Conservation (phyloP, 1,140 invertebrate genomes). For the Drosophila repleta region DNA sequence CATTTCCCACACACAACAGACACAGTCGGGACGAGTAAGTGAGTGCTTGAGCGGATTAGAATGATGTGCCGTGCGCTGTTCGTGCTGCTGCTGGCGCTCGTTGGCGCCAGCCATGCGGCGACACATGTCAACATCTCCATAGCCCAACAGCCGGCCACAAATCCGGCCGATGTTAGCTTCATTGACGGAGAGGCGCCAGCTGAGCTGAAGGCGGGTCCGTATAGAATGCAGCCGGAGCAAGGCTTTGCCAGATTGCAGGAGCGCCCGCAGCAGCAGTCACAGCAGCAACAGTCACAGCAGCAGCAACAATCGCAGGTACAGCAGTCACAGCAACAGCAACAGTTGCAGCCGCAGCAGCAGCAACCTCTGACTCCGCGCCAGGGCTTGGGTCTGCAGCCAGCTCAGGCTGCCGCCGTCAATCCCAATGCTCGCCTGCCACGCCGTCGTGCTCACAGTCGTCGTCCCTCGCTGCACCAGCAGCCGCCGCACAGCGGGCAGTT, state of each 20-base stretch:
- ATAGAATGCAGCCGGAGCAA: constrained; percentile 34
- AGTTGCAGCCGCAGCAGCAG: constrained; percentile 25
- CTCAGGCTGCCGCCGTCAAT: constrained; percentile 3
- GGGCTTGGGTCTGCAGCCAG: constrained; percentile 57
- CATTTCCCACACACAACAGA: constrained; percentile 16
- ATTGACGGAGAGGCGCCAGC: constrained; percentile 69
- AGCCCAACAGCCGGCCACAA: constrained; percentile 70
- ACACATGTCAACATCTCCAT: constrained; percentile 82
- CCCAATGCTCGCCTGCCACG: constrained; percentile 49
- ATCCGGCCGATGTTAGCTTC: constrained; percentile 75
- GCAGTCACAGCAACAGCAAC: not conserved
- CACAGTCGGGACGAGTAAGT: not conserved
- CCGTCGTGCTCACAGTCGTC: constrained; percentile 52
- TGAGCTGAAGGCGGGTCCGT: constrained; percentile 68
- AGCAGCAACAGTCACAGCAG: constrained; percentile 7
- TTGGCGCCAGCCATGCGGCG: constrained; percentile 51
- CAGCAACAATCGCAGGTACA: constrained; percentile 32
- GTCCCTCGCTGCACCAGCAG: constrained; percentile 57
- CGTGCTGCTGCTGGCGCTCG: constrained; percentile 50
- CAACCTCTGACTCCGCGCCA: constrained; percentile 49
- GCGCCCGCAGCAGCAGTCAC: constrained; percentile 42
- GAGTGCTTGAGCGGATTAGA: constrained; percentile 1
- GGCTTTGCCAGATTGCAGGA: constrained; percentile 62
- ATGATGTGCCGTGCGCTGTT: constrained; percentile 53
- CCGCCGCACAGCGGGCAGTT: constrained; percentile 68